A percentile compares a stretch with the other conserved stretches of the same genome.
Evolutionary conservation across 37 sponge, comb jelly and placozoan species (phyloP).

Genomic region (Eunapius fragilis): DNA sequence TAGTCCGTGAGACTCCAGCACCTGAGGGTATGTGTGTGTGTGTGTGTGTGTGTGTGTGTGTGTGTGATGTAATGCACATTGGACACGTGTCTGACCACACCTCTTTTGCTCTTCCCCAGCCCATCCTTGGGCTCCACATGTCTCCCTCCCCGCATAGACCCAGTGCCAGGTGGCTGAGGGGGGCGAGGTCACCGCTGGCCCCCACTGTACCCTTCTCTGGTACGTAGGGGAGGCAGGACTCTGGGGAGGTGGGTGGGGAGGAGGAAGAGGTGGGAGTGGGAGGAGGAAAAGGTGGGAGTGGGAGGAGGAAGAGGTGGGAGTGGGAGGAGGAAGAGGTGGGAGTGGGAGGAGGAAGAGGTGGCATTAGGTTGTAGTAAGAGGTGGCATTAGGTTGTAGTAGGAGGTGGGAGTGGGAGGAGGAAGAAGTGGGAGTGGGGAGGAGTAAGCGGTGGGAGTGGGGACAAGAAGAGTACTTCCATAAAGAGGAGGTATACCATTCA

Average conservation of each 20-base stretch:
- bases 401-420: neutral
- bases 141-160: constrained; percentile 95
- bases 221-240: constrained; percentile 77
- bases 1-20: too few species aligned
- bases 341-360: neutral
- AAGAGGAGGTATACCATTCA: constrained; percentile 64
- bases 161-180: constrained; percentile 91
- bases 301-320: neutral
- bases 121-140: constrained; percentile 96
- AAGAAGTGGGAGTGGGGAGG: neutral
- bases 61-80: too few species aligned
- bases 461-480: too few species aligned
- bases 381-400: neutral
- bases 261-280: neutral
- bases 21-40: too few species aligned
- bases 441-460: too few species aligned
- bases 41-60: too few species aligned
- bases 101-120: constrained; percentile 84
- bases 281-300: neutral
- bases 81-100: too few species aligned
- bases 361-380: neutral
- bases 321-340: neutral
- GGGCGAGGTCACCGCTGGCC: constrained; percentile 98
- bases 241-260: constrained; percentile 19
- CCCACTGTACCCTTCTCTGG: constrained; percentile 96